Evolutionary conservation across 2,888 invertebrate species (phyloP).

Genomic region (Apamea anceps): DNA sequence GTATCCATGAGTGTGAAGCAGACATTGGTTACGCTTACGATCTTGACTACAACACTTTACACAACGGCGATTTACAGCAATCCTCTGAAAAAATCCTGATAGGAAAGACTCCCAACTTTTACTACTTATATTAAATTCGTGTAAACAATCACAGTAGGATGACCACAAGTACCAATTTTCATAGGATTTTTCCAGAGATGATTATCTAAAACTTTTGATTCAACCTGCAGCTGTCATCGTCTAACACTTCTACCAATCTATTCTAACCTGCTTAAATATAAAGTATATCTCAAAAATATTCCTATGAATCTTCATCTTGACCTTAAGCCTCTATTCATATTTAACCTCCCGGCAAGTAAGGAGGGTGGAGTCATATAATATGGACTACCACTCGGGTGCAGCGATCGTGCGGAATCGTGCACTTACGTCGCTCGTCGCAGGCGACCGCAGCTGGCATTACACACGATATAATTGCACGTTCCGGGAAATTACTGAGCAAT

Average conservation of each 20-base stretch:
- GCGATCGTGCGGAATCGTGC: conserved; percentile 18
- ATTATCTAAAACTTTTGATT: too few relatives aligned
- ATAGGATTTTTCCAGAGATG: too few relatives aligned
- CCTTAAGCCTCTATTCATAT: conserved; percentile 53
- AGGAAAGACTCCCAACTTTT: not conserved
- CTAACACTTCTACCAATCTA: not conserved
- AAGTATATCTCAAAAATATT: not conserved
- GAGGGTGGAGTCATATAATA: conserved; percentile 43
- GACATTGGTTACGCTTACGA: not conserved
- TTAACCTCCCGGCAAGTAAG: conserved; percentile 24
- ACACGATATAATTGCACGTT: conserved; percentile 48
- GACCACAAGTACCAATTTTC: not conserved
- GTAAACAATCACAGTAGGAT: not conserved
- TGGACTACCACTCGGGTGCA: conserved; percentile 16
- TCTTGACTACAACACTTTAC: not conserved
- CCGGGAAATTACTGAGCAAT: conserved; percentile 18
- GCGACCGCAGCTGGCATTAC: conserved; percentile 36
- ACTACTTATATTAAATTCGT: not conserved
- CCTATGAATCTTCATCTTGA: conserved; percentile 9
- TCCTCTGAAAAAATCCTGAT: not conserved
- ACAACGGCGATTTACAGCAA: not conserved
- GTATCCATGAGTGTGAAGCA: too few relatives aligned
- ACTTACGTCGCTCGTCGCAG: conserved; percentile 27
- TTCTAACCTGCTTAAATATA: not conserved
- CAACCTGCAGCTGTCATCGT: not conserved